A percentile compares a stretch with the other conserved stretches of the same genome.
phyloP scores from a whole-genome alignment of 2,888 invertebrate genomes.

The Melitaea athalia region DNA sequence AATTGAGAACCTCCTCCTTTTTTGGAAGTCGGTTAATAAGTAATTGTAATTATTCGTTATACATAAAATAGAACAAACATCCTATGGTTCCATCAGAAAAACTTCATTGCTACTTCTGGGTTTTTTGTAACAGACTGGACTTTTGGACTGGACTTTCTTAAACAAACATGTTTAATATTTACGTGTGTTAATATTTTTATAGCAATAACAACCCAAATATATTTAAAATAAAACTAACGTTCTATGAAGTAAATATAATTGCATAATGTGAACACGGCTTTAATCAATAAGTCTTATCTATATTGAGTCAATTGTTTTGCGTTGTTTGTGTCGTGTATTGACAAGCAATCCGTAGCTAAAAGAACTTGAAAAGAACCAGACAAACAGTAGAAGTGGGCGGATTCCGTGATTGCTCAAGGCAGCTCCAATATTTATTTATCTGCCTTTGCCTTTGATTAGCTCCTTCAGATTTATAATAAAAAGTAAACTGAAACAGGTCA shows the following conservation, averaged over 20 bases:
- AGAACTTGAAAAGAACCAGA: constrained; percentile 64
- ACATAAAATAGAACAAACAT: too few relatives aligned
- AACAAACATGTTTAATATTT: too few relatives aligned
- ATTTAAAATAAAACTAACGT: background rate
- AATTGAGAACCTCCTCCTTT: too few relatives aligned
- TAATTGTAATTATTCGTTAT: too few relatives aligned
- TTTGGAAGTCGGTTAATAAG: too few relatives aligned
- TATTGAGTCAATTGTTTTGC: constrained; percentile 52
- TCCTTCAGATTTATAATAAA: constrained; percentile 42
- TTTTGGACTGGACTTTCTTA: too few relatives aligned
- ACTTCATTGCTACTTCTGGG: too few relatives aligned
- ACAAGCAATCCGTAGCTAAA: constrained; percentile 69
- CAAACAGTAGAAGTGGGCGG: constrained; percentile 59
- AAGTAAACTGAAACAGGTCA: constrained; percentile 21
- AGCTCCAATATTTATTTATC: constrained; percentile 60
- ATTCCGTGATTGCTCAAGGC: constrained; percentile 70
- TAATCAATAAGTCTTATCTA: constrained; percentile 10
- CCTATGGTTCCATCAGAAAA: too few relatives aligned
- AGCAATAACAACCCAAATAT: background rate
- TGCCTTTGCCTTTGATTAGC: constrained; percentile 68
- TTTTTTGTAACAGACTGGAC: too few relatives aligned
- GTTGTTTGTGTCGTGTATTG: constrained; percentile 69
- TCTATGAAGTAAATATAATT: background rate
- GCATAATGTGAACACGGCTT: background rate
- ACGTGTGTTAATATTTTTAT: too few relatives aligned